Evolutionary conservation across 2,888 invertebrate species (phyloP).

Genomic region (Silvanus unidentatus): DNA sequence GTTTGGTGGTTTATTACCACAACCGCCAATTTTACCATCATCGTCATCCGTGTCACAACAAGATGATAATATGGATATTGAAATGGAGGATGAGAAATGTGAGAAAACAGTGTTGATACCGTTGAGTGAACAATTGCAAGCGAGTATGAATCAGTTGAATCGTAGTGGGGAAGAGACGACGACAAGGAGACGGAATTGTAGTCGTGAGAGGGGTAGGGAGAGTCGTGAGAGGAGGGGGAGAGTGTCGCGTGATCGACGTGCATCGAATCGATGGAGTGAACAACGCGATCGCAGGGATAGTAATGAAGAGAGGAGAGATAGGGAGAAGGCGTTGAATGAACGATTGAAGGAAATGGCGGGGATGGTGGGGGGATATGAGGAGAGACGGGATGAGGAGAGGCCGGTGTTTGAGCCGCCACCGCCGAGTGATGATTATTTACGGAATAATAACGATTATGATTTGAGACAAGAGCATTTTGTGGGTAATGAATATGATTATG

Average conservation of each 20-base stretch:
- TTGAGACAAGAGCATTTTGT: conserved; percentile 2
- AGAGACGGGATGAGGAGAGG: background rate
- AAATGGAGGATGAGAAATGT: conserved; percentile 58
- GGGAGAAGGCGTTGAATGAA: conserved; percentile 36
- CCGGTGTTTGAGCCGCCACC: background rate
- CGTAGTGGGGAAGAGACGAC: conserved; percentile 17
- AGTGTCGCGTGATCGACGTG: conserved; percentile 25
- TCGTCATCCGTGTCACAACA: conserved; percentile 1
- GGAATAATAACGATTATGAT: background rate
- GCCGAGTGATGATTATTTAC: conserved; percentile 8
- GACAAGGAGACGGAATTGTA: conserved; percentile 15
- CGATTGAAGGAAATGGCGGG: conserved; percentile 38
- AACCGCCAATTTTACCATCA: conserved; percentile 42
- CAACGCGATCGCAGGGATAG: conserved; percentile 23
- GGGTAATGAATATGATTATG: conserved; percentile 7
- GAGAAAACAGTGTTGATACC: conserved; percentile 35
- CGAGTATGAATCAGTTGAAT: conserved; percentile 25
- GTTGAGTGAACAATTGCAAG: conserved; percentile 50
- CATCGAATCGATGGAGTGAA: conserved; percentile 40
- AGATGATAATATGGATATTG: conserved; percentile 73
- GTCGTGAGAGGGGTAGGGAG: conserved; percentile 32
- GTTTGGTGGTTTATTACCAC: conserved; percentile 34
- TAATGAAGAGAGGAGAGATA: conserved; percentile 27
- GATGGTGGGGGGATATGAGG: conserved; percentile 14
- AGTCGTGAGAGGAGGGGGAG: conserved; percentile 11